Percentiles rank a stretch among this genome's conserved stretches.
Evolutionary conservation across 2,797 vertebrate species (phyloP).

Genomic region (Gallinago solitaria): DNA sequence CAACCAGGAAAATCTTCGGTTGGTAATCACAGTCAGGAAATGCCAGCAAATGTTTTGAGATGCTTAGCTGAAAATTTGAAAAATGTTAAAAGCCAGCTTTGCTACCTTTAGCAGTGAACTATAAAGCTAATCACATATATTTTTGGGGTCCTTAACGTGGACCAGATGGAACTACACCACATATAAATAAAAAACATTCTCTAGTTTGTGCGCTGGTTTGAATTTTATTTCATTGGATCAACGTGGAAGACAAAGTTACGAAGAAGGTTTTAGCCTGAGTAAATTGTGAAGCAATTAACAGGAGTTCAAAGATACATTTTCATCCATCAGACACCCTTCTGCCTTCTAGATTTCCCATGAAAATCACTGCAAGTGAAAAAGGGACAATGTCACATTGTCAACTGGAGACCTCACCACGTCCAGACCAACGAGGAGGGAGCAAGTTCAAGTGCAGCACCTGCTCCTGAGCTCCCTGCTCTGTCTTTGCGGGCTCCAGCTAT

Average conservation of each 20-base stretch:
- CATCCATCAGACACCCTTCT: not conserved
- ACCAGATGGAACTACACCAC: slow-evolving; percentile 57
- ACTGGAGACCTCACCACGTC: not conserved
- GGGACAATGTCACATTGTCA: not conserved
- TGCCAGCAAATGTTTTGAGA: slow-evolving; percentile 51
- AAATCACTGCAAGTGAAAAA: not conserved
- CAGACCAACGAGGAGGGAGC: not conserved
- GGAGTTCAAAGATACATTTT: slow-evolving; percentile 22
- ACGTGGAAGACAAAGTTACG: slow-evolving; percentile 41
- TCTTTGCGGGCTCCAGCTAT: not conserved
- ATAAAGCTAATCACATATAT: slow-evolving; percentile 55
- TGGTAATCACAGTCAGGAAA: slow-evolving; percentile 32
- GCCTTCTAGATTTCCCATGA: not conserved
- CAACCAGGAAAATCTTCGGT: slow-evolving; percentile 11
- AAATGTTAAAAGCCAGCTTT: slow-evolving; percentile 61
- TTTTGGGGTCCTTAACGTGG: slow-evolving; percentile 61
- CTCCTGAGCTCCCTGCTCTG: not conserved
- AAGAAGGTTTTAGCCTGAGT: slow-evolving; percentile 45
- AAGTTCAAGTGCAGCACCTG: not conserved
- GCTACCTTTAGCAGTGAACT: slow-evolving; percentile 64
- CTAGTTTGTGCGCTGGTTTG: slow-evolving; percentile 62
- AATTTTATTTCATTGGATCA: slow-evolving; percentile 63
- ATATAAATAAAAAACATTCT: slow-evolving; percentile 64
- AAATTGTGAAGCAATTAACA: slow-evolving; percentile 44
- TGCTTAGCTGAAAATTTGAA: slow-evolving; percentile 58